Percentiles rank a stretch among this genome's conserved stretches.
These are phyloP conservation scores for Gasteruption jaculator DNA, from an alignment of 2,888 invertebrate species.

Conservation along the genomic window DNA sequence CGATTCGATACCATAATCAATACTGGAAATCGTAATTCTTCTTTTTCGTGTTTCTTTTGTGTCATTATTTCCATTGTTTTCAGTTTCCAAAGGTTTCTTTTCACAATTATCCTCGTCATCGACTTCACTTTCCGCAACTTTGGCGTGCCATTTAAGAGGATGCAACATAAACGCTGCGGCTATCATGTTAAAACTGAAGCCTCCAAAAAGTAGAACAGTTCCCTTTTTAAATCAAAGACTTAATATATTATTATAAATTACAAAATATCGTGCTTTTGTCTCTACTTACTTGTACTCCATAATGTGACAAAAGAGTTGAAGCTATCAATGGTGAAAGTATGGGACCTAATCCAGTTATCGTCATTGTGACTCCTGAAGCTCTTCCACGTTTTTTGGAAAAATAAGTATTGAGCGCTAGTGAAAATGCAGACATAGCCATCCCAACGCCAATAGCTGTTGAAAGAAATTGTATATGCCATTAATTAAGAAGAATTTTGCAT, in stretches of 20 bases:
- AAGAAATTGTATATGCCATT: too few species aligned
- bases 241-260: neutral
- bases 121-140: conserved; percentile 27
- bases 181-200: conserved; percentile 64
- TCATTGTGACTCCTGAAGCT: conserved; percentile 69
- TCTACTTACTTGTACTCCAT: neutral
- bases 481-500: too few species aligned
- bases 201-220: conserved; percentile 64
- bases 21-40: conserved; percentile 28
- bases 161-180: conserved; percentile 66
- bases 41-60: conserved; percentile 24
- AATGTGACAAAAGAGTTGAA: too few species aligned
- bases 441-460: conserved; percentile 61
- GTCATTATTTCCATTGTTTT: conserved; percentile 28
- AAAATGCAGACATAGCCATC: conserved; percentile 65
- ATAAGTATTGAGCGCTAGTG: conserved; percentile 69
- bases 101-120: neutral
- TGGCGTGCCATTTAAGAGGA: conserved; percentile 71
- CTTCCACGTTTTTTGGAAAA: conserved; percentile 67
- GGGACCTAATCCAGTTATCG: conserved; percentile 68
- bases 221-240: conserved; percentile 54
- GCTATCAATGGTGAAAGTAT: conserved; percentile 64
- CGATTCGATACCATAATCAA: conserved; percentile 48
- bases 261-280: neutral
- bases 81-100: conserved; percentile 33